Base-by-base conservation (phyloP, 2,888 invertebrate genomes). In the Leptopterna dolabrata region DNA sequence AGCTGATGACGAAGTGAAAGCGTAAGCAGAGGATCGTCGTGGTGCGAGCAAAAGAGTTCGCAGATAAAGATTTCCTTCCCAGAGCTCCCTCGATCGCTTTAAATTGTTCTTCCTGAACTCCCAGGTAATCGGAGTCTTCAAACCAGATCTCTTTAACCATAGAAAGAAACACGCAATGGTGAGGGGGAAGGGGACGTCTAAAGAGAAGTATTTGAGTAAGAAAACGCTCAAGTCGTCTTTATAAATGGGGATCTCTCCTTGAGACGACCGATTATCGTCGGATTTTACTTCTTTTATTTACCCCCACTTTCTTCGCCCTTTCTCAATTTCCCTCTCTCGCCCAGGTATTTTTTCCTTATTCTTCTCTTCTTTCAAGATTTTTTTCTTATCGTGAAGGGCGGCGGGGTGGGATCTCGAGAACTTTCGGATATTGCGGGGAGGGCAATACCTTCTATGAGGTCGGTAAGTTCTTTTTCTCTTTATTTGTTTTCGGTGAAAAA, bases 361-460 rank as follows among this genome's bases (percentile, higher is more conserved):
- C 36, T 36, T 7, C 36, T 36, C 7, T 36, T 7, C 7, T 7
- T 7, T 63, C 63, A 36, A 7, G 2, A 4, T 36, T 36, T 36
- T 36, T 36, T 36, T 63, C 63, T 63, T 7, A 24, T 24, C 24
- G 6, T 24, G 24, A 63, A 63, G 2, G 63, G 24, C 19, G 63
- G 63, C 24, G 63, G 63, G 24, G 63, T 7, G 63, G 63, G 63
- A n/a, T n/a, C 63, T 9, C 24, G 63, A 63, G 19, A 63, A 63
- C 63, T 63, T 63, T 63, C 63, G 63, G 63, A 63, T 63, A 63
- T 63, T 63, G 63, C 24, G 24, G 63, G n/a, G n/a, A n/a, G n/a
- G 27, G 63, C 63, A 63, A 63, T 63, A 63, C 63, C 63, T 63
- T 63, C 63, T 63, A 63, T 63, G 63, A 63, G 63, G 63, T 63